Evolutionary conservation across 1,140 invertebrate species (phyloP).

Genomic region (Caerostris darwini): DNA sequence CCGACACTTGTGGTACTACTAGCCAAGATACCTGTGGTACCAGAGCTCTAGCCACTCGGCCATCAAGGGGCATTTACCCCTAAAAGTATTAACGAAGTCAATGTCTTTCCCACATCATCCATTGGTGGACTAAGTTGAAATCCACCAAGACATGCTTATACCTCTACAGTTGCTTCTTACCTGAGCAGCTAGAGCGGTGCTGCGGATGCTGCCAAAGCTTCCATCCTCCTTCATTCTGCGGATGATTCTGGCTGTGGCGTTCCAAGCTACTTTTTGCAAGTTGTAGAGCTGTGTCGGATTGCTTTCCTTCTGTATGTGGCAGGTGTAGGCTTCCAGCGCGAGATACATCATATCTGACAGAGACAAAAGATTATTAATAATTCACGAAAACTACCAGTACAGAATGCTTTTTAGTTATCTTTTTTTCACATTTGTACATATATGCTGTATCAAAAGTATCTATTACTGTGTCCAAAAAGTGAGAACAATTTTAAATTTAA

Average conservation of each 20-base stretch:
- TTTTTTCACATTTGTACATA: too few relatives aligned
- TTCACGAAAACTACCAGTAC: neutral
- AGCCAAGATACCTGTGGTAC: too few relatives aligned
- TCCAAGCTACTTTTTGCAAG: neutral
- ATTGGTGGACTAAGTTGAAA: too few relatives aligned
- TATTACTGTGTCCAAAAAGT: too few relatives aligned
- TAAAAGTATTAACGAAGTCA: too few relatives aligned
- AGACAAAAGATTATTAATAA: neutral
- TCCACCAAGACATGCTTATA: too few relatives aligned
- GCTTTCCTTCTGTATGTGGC: constrained; percentile 12
- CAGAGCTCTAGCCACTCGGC: too few relatives aligned
- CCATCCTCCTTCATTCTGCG: neutral
- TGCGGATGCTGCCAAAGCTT: constrained; percentile 53
- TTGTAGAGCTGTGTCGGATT: neutral
- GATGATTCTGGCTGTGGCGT: neutral
- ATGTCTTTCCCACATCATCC: too few relatives aligned
- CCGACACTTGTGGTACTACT: too few relatives aligned
- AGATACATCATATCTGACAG: neutral
- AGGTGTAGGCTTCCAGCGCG: constrained; percentile 14
- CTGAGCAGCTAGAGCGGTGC: constrained; percentile 34
- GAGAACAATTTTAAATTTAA: too few relatives aligned
- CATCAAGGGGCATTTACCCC: too few relatives aligned
- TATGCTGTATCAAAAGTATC: too few relatives aligned
- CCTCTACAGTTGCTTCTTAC: neutral
- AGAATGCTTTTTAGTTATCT: neutral